Evolutionary conservation across 2,113 vertebrate species (phyloP).

Genomic region (Psilopsiagon aymara): DNA sequence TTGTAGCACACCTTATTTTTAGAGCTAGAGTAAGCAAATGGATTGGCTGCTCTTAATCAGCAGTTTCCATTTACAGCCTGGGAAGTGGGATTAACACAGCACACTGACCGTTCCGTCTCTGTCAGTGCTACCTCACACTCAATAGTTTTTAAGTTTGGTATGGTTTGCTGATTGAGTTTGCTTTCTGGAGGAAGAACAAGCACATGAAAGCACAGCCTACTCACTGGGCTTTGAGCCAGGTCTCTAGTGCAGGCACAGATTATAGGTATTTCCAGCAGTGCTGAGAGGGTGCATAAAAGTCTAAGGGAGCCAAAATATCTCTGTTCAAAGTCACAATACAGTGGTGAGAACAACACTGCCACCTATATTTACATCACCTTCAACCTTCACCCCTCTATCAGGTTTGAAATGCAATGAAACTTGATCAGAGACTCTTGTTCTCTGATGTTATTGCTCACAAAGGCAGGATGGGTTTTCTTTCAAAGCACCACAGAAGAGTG

Average conservation of each 20-base stretch:
- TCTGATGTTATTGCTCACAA: not conserved
- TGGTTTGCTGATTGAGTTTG: constrained; percentile 1
- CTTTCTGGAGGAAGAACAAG: not conserved
- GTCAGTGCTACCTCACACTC: not conserved
- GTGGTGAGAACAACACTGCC: not conserved
- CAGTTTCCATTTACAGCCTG: constrained; percentile 16
- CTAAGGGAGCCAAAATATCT: not conserved
- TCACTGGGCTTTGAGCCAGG: not conserved
- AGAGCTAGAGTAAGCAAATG: constrained; percentile 35
- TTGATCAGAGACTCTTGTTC: not conserved
- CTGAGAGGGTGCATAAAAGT: not conserved
- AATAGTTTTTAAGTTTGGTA: not conserved
- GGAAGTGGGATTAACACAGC: constrained; percentile 33
- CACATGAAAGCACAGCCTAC: not conserved
- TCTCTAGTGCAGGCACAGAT: not conserved
- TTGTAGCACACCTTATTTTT: constrained; percentile 44
- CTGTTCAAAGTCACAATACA: not conserved
- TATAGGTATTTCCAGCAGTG: not conserved
- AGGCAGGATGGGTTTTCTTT: not conserved
- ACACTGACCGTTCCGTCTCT: constrained; percentile 7
- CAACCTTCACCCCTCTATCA: not conserved
- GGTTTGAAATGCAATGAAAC: not conserved
- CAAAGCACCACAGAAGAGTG: not conserved
- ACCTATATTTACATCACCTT: not conserved
- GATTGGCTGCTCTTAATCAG: constrained; percentile 53